Base-by-base conservation (phyloP, 2,888 invertebrate species). In the Panopea generosa region DNA sequence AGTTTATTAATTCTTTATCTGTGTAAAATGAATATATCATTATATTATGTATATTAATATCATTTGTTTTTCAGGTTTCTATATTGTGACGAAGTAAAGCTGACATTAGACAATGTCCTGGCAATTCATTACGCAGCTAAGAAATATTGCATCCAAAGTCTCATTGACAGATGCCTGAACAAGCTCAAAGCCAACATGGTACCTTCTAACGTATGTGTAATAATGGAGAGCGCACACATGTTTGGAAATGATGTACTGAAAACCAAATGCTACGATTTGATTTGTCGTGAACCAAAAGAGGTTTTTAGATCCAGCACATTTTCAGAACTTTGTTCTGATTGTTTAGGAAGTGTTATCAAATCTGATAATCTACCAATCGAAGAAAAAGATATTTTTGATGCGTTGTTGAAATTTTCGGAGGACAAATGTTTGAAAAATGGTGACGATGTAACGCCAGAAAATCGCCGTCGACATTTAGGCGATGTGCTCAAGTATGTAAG, bases 361-460 rank as follows among this genome's bases (percentile, higher is more conserved):
- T 69, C 77, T 9, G 80, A 86, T 33, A 60, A 70, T 16, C 55
- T 86, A 2, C 69, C 78, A 6, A 40, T 81, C 3, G 49, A 62
- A 18, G 86, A 86, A 60, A 75, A 77, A 22, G 55, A 76, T 6
- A 65, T 86, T 14, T 86, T 82, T 67, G 73, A 84, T 29, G 81
- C 77, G 7, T 72, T 77, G 1, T 14, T 81, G 3, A 56, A 65
- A 11, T 86, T 82, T 80, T 75, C 77, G 0, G 72, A 77, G 43
- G 55, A 75, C 16, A 82, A 81, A 65, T 84, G 83, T 20, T 40
- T 49, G 53, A 57, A 65, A 9, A 56, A 72, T n/a, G 45, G 50
- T 16, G 9, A 68, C n/a, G 47, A 63, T 3, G 53, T 65, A 9
- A 74, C 66, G 2, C 65, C 81, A 2, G 81, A 83, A 59, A 81